Percentiles rank a stretch among this genome's conserved stretches.
phyloP scores from a whole-genome alignment of 1,140 invertebrate genomes.

The Diachasmimorpha longicaudata region DNA sequence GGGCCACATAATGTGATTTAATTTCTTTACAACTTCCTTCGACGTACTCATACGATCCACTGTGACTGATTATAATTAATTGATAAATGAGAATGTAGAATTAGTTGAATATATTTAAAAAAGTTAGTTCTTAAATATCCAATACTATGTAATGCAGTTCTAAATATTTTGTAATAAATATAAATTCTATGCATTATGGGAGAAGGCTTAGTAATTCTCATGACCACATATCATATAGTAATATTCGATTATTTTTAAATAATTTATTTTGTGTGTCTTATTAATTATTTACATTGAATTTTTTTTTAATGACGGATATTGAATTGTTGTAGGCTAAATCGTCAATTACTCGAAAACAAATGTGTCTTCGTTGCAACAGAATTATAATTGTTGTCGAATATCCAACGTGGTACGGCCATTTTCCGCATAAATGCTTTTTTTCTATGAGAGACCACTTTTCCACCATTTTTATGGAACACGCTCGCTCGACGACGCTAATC shows the following conservation, averaged over 20 bases:
- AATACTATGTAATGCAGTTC: constrained; percentile 23
- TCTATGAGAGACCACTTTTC: background rate
- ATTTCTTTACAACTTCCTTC: background rate
- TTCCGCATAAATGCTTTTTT: background rate
- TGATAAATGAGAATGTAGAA: background rate
- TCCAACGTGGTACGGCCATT: background rate
- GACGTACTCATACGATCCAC: background rate
- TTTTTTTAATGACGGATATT: too few species aligned
- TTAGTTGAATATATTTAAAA: background rate
- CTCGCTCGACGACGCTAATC: constrained; percentile 47
- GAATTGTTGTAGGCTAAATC: too few species aligned
- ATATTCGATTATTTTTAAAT: background rate
- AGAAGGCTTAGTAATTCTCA: background rate
- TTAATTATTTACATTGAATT: too few species aligned
- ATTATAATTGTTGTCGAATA: too few species aligned
- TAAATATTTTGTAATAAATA: constrained; percentile 58
- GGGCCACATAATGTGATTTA: background rate
- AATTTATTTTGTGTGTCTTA: background rate
- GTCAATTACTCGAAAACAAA: too few species aligned
- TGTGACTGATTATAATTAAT: background rate
- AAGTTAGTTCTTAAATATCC: background rate
- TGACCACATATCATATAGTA: too few species aligned
- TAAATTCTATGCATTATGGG: constrained; percentile 36
- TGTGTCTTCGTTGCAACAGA: too few species aligned
- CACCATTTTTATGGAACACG: background rate